Evolutionary conservation across 2,888 invertebrate genomes (phyloP).

Genomic region (Drosophila nr. fundita): DNA sequence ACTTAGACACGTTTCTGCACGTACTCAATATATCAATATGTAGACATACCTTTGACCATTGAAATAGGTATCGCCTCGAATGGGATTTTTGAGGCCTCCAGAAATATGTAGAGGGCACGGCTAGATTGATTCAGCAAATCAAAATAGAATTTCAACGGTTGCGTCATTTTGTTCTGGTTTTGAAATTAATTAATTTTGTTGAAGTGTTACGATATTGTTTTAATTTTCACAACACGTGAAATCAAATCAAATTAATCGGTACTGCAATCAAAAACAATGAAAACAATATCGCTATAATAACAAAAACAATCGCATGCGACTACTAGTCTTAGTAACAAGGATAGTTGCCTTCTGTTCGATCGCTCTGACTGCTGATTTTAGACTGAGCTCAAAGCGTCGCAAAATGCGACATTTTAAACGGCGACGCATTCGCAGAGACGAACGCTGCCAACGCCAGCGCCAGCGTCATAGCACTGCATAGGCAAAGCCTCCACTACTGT

Average conservation of each 20-base stretch:
- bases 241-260: constrained; percentile 6
- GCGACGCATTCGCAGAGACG: constrained; percentile 36
- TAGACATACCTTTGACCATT: constrained; percentile 88
- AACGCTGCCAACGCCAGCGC: constrained; percentile 28
- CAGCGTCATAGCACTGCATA: constrained; percentile 30
- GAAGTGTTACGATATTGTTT: not conserved
- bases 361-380: constrained; percentile 58
- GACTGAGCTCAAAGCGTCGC: constrained; percentile 64
- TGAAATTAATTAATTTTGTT: not conserved
- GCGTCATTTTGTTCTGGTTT: constrained; percentile 72
- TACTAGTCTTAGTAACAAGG: constrained; percentile 26
- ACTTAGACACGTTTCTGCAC: constrained; percentile 47
- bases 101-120: constrained; percentile 89
- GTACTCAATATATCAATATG: constrained; percentile 26
- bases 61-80: constrained; percentile 88
- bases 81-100: constrained; percentile 88
- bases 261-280: constrained; percentile 1
- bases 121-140: constrained; percentile 92
- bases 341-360: constrained; percentile 33
- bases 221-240: not conserved
- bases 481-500: constrained; percentile 9
- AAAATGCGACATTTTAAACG: constrained; percentile 67
- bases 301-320: constrained; percentile 12
- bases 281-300: not conserved
- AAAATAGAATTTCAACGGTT: constrained; percentile 88